phyloP scores from a whole-genome alignment of 2,113 vertebrate species.

The Synodontis membranacea region DNA sequence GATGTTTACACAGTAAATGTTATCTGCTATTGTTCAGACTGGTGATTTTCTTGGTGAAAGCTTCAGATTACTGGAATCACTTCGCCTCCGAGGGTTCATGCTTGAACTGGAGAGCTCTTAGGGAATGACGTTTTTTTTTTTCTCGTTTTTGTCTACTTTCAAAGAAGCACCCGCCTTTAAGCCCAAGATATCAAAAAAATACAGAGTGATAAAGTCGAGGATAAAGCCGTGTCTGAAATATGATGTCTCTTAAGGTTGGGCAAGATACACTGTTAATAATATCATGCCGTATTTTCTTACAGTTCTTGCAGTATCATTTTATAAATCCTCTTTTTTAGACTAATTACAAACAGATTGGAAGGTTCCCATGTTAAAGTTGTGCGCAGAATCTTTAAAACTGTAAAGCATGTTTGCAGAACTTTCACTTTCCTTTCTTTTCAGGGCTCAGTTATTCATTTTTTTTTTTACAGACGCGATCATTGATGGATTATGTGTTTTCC shows the following conservation, averaged over 20 bases:
- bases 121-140: background rate
- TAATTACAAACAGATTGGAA: too few relatives aligned
- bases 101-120: background rate
- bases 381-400: too few relatives aligned
- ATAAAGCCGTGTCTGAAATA: background rate
- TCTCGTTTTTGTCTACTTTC: background rate
- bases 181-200: background rate
- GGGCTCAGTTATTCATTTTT: background rate
- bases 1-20: background rate
- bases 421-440: background rate
- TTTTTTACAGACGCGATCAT: background rate
- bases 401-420: background rate
- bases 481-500: background rate
- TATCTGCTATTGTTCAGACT: background rate
- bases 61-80: background rate
- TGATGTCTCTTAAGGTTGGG: background rate
- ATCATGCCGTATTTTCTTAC: background rate
- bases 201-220: background rate
- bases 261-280: too few relatives aligned
- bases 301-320: background rate
- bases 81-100: background rate
- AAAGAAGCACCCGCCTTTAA: background rate
- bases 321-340: background rate
- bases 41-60: background rate
- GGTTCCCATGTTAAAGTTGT: too few relatives aligned